These are phyloP conservation scores for Ornithorhynchus anatinus DNA, from an alignment of 2,113 vertebrate genomes.

Conservation along the genomic window DNA sequence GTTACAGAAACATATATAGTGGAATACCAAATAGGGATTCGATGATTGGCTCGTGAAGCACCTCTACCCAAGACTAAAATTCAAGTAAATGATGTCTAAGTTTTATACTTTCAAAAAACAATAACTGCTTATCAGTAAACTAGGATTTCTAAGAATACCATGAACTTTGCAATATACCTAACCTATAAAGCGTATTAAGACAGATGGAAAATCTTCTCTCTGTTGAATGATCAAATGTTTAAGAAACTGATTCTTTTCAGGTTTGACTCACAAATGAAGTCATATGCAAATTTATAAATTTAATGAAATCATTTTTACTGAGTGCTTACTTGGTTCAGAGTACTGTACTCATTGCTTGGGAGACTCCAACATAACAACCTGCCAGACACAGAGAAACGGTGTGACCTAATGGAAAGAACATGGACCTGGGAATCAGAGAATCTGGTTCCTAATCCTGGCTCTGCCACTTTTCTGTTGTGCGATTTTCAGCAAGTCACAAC, in stretches of 20 bases:
- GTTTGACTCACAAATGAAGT: neutral
- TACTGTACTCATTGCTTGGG: no score
- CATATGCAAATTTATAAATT: no score
- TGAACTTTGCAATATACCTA: neutral
- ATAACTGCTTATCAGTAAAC: neutral
- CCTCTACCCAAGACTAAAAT: neutral
- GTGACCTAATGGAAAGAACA: no score
- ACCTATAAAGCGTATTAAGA: neutral
- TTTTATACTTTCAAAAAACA: neutral
- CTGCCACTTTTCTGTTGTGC: no score
- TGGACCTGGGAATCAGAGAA: no score
- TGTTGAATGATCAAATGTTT: no score
- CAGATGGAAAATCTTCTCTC: neutral
- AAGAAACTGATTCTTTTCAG: neutral
- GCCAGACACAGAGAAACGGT: no score
- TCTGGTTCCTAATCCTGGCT: no score
- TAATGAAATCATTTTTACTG: no score
- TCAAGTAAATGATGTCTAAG: neutral
- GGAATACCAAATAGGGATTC: constrained; percentile 27
- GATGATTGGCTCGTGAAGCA: constrained; percentile 2
- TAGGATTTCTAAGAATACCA: neutral
- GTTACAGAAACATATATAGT: constrained; percentile 33
- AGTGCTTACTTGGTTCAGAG: no score
- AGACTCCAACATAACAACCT: no score
- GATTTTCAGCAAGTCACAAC: no score